A percentile compares a stretch with the other conserved stretches of the same genome.
Evolutionary conservation across 2,888 invertebrate genomes (phyloP).

Genomic region (Eudemis profundana): DNA sequence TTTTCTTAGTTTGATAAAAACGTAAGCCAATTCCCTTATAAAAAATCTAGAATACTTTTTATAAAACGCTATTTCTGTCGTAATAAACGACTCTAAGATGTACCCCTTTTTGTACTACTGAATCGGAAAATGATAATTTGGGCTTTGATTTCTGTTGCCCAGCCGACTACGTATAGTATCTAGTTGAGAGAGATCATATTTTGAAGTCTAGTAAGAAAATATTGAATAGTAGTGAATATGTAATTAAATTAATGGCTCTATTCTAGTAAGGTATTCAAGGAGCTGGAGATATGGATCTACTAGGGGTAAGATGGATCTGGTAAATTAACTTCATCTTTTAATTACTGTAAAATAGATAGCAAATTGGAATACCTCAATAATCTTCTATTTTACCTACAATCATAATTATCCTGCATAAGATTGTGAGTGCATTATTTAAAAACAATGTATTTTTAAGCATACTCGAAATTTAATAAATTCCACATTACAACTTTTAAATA

Average conservation of each 20-base stretch:
- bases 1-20: neutral
- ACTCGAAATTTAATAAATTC: too few relatives aligned
- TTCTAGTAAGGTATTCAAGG: neutral
- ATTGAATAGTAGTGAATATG: neutral
- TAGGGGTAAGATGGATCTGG: neutral
- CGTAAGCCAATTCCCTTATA: neutral
- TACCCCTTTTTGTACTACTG: neutral
- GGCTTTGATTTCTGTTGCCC: neutral
- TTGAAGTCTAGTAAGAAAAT: neutral
- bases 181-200: neutral
- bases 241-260: neutral
- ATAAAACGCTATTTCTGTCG: too few relatives aligned
- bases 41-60: neutral
- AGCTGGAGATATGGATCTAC: neutral
- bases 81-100: neutral
- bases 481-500: too few relatives aligned
- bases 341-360: too few relatives aligned
- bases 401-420: too few relatives aligned
- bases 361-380: too few relatives aligned
- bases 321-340: neutral
- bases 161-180: neutral
- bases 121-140: neutral
- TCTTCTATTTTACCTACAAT: too few relatives aligned
- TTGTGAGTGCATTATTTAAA: too few relatives aligned
- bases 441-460: too few relatives aligned